These are phyloP conservation scores for Tokudaia tokunoshimensis DNA, from an alignment of 2,797 vertebrate genomes.

Conservation along the genomic window DNA sequence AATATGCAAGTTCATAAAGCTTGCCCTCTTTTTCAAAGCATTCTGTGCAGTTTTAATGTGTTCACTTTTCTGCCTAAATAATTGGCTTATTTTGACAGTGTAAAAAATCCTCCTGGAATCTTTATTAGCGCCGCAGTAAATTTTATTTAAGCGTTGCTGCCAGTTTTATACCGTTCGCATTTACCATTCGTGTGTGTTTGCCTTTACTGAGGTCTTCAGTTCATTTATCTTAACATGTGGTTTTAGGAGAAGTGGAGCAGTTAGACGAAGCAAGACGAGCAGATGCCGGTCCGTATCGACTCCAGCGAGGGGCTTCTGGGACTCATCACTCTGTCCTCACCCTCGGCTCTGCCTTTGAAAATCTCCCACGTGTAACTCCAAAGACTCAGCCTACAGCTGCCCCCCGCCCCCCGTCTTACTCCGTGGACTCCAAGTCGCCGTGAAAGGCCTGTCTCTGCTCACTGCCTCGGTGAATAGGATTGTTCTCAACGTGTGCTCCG, in stretches of 20 bases:
- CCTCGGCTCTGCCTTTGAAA: not conserved
- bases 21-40: constrained; percentile 21
- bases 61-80: constrained; percentile 50
- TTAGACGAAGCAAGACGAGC: fast-evolving
- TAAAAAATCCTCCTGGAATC: constrained; percentile 27
- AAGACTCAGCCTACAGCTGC: fast-evolving
- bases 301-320: not conserved
- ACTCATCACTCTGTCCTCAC: fast-evolving
- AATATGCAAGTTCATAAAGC: not conserved
- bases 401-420: fast-evolving
- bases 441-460: not conserved
- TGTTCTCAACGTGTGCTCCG: fast-evolving
- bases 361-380: not conserved
- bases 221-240: not conserved
- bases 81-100: constrained; percentile 52
- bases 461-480: not conserved
- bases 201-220: not conserved
- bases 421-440: not conserved
- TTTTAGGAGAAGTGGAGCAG: not conserved
- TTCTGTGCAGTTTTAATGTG: constrained; percentile 8
- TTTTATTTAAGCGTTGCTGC: not conserved
- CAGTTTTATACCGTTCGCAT: not conserved
- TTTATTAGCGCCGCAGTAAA: not conserved
- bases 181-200: not conserved
- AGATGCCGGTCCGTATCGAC: fast-evolving